These are phyloP conservation scores for Xanthorhoe spadicearia DNA, from an alignment of 2,888 invertebrate genomes.

Conservation along the genomic window DNA sequence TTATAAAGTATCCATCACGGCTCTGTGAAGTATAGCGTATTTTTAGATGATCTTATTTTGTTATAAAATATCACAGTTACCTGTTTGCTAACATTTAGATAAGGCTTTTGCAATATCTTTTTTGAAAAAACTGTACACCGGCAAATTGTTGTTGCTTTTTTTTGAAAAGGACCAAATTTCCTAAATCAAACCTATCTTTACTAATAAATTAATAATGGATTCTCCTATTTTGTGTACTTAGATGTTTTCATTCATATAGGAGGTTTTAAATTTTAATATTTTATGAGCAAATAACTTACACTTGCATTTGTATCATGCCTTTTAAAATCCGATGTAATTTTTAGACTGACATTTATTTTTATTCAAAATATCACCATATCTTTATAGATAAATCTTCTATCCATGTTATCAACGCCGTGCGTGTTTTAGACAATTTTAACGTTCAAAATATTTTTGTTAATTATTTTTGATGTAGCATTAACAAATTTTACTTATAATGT, in stretches of 20 bases:
- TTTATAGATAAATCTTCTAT: constrained; percentile 20
- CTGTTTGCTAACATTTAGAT: constrained; percentile 66
- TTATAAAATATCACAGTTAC: constrained; percentile 68
- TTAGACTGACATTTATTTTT: constrained; percentile 28
- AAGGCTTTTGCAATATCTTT: constrained; percentile 64
- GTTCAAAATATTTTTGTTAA: constrained; percentile 22
- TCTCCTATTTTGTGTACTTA: constrained; percentile 39
- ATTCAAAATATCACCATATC: constrained; percentile 27
- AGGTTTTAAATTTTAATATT: constrained; percentile 27
- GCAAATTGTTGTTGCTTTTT: constrained; percentile 42
- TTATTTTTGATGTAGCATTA: constrained; percentile 16
- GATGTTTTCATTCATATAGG: constrained; percentile 28
- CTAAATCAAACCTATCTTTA: constrained; percentile 37
- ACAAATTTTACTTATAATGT: constrained; percentile 16
- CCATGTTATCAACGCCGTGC: constrained; percentile 25
- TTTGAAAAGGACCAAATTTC: constrained; percentile 46
- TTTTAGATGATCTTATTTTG: constrained; percentile 83
- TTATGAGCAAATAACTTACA: constrained; percentile 24
- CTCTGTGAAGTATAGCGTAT: constrained; percentile 69
- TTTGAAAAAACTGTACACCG: constrained; percentile 47
- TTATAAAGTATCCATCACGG: constrained; percentile 56
- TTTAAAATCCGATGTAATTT: constrained; percentile 28
- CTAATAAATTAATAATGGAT: constrained; percentile 35
- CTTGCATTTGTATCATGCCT: constrained; percentile 25
- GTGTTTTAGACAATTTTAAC: constrained; percentile 39